Base-by-base conservation (phyloP, 2,113 vertebrate species). In the Struthio camelus region DNA sequence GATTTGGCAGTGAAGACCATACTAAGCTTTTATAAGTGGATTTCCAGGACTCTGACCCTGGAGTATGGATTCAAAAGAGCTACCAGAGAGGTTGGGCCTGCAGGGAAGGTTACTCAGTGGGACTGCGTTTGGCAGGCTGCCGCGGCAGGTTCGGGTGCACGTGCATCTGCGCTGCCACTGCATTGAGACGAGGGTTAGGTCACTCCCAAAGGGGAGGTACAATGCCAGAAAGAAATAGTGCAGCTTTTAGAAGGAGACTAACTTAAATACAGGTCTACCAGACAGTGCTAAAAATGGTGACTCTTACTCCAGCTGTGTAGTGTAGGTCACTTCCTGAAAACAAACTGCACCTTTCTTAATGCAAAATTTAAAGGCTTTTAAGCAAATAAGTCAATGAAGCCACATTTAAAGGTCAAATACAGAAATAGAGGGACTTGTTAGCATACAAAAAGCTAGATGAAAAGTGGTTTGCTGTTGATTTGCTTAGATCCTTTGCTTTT, bases 401-500 rank as follows among this genome's bases (percentile, higher is more conserved):
- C 81, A 42, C 59, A 61, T 67, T 80, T 95, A 93, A 93, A 83
- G 72, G 51, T 69, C 80, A 96, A 66, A 64, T 77, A 73, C 48
- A 85, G 82, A 93, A 94, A 80, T 56, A 61, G 94, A 96, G 67
- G 78, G 56, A 56, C 78, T 90, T 76, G 64, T 79, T 79, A 87
- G 58, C 75, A 27, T 83, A n/a, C 34, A 61, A 72, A 15, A 90
- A 90, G 51, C 97, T 75, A 73, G 50, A 87, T 93, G 27, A 95
- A 93, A 96, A 92, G 67, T 8, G 5, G 27, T 96, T 95, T 93
- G 59, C 64, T 67, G 42, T 64, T 77, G 48, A 79, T 79, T 65
- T 94, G 22, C 48, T 81, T 89, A 75, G 88, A 28, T 54, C 19
- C 70, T 95, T 80, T 23, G 24, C 66, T 97, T 94, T 95, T 96